Conservation (phyloP, 1,140 invertebrate genomes). For the Eufriesea mexicana region DNA sequence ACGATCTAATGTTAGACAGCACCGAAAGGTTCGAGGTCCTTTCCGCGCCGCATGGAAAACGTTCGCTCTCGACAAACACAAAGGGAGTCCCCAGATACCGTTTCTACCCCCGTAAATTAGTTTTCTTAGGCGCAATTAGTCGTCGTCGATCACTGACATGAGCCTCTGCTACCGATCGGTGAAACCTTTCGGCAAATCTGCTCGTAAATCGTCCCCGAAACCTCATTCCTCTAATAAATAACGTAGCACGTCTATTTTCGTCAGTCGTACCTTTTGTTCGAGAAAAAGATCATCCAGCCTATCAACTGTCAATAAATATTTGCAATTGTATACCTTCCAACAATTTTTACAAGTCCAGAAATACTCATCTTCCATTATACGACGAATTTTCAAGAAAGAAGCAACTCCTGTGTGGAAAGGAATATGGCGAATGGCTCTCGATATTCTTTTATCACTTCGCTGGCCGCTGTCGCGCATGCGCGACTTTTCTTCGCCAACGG, state of each 20-base stretch:
- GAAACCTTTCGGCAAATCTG: conserved; percentile 36
- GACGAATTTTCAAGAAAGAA: too few relatives aligned
- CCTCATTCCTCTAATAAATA: conserved; percentile 21
- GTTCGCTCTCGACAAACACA: conserved; percentile 48
- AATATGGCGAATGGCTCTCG: too few relatives aligned
- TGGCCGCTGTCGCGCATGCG: too few relatives aligned
- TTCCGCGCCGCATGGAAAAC: conserved; percentile 26
- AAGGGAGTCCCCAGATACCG: conserved; percentile 14
- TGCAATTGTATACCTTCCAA: too few relatives aligned
- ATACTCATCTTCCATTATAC: too few relatives aligned
- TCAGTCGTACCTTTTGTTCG: too few relatives aligned
- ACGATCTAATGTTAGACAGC: conserved; percentile 40
- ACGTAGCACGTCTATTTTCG: conserved; percentile 43
- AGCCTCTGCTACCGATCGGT: conserved; percentile 26
- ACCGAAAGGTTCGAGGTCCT: not conserved
- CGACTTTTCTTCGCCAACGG: too few relatives aligned
- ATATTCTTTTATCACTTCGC: too few relatives aligned
- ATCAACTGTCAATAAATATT: too few relatives aligned
- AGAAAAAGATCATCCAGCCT: too few relatives aligned
- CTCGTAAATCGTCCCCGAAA: conserved; percentile 43
- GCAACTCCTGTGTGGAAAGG: too few relatives aligned
- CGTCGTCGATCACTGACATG: conserved; percentile 39
- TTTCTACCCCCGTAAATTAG: conserved; percentile 52
- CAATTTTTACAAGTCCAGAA: too few relatives aligned
- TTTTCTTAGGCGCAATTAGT: conserved; percentile 57